Base-by-base conservation (phyloP, 2,888 invertebrate genomes). In the Lepidochrysops patricia region DNA sequence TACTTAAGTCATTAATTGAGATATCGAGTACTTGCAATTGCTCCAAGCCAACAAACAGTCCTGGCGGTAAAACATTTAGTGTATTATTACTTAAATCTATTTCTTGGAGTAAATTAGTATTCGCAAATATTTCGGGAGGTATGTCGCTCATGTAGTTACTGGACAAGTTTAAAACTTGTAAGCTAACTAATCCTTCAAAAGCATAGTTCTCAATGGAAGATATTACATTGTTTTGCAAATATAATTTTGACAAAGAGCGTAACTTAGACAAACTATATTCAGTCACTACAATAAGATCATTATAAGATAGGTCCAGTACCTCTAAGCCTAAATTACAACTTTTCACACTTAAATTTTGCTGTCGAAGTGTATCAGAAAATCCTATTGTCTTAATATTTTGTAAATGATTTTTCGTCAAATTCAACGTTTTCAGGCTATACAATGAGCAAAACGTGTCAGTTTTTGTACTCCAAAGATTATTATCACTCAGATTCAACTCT, bases 381-480 rank as follows among this genome's bases (percentile, higher is more conserved):
- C 94, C 94, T 63, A 96, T 86, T 59, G 93, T 92, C 63, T 91
- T 90, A 66, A 95, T 90, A 75, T 95, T 94, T 84, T 94, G 95
- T 71, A 96, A 90, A 75, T 94, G 93, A 86, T 96, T 96, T 73
- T 91, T 89, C 63, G 94, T 94, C 66, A 96, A 77, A 76, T 96
- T 96, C 60, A 96, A 87, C 62, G 86, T 90, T 73, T 92, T 91
- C 66, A 95, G 90, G 79, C 92, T 92, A 74, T 91, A 91, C 67
- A 95, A 85, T 37, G 93, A 91, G 77, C 95, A 95, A 75, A 95
- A 92, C 63, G 92, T 90, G 71, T 93, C 93, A 34, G 91, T 87
- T 65, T 95, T 94, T 61, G 94, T 88, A 66, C 91, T 93, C 94
- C 94, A 94, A 64, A 95, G 92, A 76, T 94, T 94, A 84, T 95